These are phyloP conservation scores for Hemaris fuciformis DNA, from an alignment of 2,888 invertebrate genomes.

Conservation along the genomic window DNA sequence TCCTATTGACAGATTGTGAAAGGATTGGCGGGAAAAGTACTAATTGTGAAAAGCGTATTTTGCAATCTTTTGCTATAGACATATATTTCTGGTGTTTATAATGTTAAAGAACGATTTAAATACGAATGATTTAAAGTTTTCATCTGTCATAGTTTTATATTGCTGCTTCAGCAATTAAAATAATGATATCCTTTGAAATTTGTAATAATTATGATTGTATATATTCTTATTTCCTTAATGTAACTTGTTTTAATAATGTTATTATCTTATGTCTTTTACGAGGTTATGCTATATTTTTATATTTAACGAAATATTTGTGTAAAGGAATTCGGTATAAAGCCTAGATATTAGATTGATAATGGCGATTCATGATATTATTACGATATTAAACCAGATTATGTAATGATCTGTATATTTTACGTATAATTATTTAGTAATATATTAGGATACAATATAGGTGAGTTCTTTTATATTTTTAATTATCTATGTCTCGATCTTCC, in stretches of 20 bases:
- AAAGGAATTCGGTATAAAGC: conserved; percentile 28
- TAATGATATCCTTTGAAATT: no score
- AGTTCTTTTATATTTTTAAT: neutral
- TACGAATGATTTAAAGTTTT: no score
- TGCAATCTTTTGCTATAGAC: neutral
- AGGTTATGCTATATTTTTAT: neutral
- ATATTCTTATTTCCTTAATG: neutral
- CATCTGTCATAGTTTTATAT: no score
- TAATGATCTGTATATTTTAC: conserved; percentile 24
- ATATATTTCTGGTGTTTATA: neutral
- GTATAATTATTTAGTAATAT: conserved; percentile 18
- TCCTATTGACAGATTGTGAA: no score
- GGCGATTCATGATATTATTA: conserved; percentile 5
- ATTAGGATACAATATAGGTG: neutral
- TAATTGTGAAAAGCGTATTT: neutral
- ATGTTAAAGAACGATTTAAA: no score
- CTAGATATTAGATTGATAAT: neutral
- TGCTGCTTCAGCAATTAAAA: no score
- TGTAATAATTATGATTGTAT: neutral
- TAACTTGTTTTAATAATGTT: neutral
- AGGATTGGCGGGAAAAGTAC: neutral
- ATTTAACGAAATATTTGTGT: conserved; percentile 22
- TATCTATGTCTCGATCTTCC: neutral
- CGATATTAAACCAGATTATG: conserved; percentile 14
- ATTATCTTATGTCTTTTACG: no score